phyloP scores from a whole-genome alignment of 2,797 vertebrate genomes.

The Dermochelys coriacea region DNA sequence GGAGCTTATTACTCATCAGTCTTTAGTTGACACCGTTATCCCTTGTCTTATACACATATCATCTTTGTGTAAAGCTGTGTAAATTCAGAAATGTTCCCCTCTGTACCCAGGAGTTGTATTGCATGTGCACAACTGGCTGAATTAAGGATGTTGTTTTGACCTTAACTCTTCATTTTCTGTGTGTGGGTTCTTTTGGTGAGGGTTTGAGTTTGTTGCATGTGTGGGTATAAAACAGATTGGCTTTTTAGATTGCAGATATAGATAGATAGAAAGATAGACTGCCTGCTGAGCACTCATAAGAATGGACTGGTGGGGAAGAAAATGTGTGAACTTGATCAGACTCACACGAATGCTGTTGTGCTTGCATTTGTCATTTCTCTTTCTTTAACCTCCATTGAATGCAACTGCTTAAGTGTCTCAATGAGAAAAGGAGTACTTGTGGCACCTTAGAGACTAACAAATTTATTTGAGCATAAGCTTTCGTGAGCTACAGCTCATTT shows the following conservation, averaged over 20 bases:
- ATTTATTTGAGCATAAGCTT: no score
- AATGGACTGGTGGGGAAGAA: neutral
- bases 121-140: neutral
- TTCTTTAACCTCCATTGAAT: neutral
- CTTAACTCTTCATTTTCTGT: neutral
- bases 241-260: neutral
- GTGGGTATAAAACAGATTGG: neutral
- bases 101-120: neutral
- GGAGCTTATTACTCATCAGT: neutral
- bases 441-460: no score
- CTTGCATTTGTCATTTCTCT: neutral
- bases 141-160: neutral
- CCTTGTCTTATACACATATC: neutral
- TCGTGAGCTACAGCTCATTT: no score
- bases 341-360: neutral
- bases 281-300: neutral
- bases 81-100: neutral
- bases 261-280: neutral
- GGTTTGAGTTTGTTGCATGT: neutral
- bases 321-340: slow-evolving; percentile 9
- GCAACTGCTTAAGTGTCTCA: neutral
- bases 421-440: no score
- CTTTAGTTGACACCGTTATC: neutral
- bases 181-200: neutral
- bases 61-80: neutral